Percentiles rank a stretch among this genome's conserved stretches.
phyloP scores from a whole-genome alignment of 2,113 vertebrate genomes.

The Calidris pugnax region DNA sequence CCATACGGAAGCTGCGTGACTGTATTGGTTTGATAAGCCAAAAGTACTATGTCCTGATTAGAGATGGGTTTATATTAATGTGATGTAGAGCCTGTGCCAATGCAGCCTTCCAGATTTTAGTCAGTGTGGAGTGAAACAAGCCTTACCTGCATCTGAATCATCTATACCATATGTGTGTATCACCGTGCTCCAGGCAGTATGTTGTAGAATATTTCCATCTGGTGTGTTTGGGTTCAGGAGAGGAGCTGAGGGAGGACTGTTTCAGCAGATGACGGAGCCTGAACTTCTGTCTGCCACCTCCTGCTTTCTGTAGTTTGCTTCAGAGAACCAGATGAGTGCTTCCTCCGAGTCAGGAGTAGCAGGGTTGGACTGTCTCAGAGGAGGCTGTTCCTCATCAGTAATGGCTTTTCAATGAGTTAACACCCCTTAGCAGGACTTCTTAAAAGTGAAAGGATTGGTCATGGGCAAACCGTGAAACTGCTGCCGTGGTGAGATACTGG shows the following conservation, averaged over 20 bases:
- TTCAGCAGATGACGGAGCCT: neutral
- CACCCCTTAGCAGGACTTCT: neutral
- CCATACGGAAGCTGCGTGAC: neutral
- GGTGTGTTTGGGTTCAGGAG: rapidly evolving
- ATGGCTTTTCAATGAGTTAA: neutral
- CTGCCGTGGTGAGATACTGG: neutral
- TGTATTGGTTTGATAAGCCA: neutral
- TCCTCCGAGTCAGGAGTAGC: neutral
- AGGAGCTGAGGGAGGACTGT: neutral
- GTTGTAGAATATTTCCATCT: neutral
- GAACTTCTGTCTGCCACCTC: neutral
- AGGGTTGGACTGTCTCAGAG: neutral
- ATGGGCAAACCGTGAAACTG: rapidly evolving
- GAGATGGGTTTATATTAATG: neutral
- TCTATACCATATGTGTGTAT: neutral
- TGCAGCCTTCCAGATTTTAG: neutral
- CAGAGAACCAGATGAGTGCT: neutral
- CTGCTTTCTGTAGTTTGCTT: neutral
- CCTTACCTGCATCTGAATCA: neutral
- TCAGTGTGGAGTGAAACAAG: neutral
- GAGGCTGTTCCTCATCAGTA: neutral
- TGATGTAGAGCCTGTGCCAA: neutral
- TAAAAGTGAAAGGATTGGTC: neutral
- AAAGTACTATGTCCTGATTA: neutral
- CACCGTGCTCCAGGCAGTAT: neutral